Conservation (phyloP, 2,113 vertebrate species). For the Rhegmatorhina hoffmannsi region DNA sequence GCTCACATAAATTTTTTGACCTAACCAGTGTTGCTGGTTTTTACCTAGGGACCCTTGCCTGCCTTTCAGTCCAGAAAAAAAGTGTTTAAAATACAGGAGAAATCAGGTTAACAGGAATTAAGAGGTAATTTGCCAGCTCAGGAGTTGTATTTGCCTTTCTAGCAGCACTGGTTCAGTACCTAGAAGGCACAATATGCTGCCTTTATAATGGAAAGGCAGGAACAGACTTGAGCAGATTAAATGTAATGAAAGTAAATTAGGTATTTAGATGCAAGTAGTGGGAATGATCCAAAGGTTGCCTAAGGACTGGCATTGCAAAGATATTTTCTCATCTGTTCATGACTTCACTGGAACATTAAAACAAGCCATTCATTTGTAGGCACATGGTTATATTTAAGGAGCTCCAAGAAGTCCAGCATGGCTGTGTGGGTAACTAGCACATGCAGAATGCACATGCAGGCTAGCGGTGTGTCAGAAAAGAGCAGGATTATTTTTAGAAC, state of each 20-base stretch:
- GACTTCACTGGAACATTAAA: neutral
- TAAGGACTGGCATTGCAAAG: neutral
- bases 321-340: neutral
- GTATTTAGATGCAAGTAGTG: neutral
- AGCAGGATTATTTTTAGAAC: slow-evolving; percentile 28
- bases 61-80: neutral
- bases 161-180: neutral
- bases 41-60: neutral
- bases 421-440: neutral
- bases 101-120: neutral
- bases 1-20: neutral
- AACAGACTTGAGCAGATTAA: neutral
- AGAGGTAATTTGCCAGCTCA: neutral
- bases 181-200: neutral
- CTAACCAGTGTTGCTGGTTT: neutral
- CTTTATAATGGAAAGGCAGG: neutral
- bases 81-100: neutral
- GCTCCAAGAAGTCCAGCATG: neutral
- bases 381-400: neutral
- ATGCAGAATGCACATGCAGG: neutral
- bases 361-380: neutral
- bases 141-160: neutral
- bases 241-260: neutral
- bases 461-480: neutral
- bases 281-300: neutral